Base-by-base conservation (phyloP, 2,888 invertebrate species). In the Diarsia dahlii region DNA sequence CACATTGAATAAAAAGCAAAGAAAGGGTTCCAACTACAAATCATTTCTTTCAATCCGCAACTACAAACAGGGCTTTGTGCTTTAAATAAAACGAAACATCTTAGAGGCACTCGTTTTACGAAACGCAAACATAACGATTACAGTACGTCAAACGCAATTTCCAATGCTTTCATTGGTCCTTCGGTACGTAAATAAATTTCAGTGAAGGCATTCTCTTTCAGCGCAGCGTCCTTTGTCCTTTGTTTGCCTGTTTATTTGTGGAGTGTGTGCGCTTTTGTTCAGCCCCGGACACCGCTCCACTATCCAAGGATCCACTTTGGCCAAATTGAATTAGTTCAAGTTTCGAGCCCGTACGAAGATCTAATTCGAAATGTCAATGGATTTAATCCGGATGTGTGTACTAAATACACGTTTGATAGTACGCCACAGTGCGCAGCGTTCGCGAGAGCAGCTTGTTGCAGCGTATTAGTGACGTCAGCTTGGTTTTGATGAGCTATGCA, bases 311-410 rank as follows among this genome's bases (percentile, higher is more conserved):
- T 91, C 91, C 92, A 92, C 94, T 94, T 90, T 84, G 87, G 83
- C 88, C 90, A 91, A 93, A 94, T 94, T 93, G 93, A 93, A 94
- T 94, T 93, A 93, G 91, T 91, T 91, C 90, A 89, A 89, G 87
- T 90, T 89, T 89, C 84, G 85, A 91, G 90, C 88, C 87, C 85
- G 82, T 84, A 87, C 88, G 85, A 87, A 89, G 88, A 92, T 94
- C 93, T 94, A 93, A 94, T 94, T 94, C 91, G 86, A 90, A 91
- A 92, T 92, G 93, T 93, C 94, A 94, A 95, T 95, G 92, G 93
- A 89, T 93, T 93, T 95, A 94, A 95, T 94, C 94, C 93, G 92
- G 94, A 94, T 93, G 92, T 92, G 89, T 90, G 90, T 90, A 87
- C 89, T 88, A 88, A 87, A 82, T 82, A 87, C 76, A 72, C 71